A percentile compares a stretch with the other conserved stretches of the same genome.
Evolutionary conservation across 2,888 invertebrate species (phyloP).

Genomic region (Balanococcus diminutus): DNA sequence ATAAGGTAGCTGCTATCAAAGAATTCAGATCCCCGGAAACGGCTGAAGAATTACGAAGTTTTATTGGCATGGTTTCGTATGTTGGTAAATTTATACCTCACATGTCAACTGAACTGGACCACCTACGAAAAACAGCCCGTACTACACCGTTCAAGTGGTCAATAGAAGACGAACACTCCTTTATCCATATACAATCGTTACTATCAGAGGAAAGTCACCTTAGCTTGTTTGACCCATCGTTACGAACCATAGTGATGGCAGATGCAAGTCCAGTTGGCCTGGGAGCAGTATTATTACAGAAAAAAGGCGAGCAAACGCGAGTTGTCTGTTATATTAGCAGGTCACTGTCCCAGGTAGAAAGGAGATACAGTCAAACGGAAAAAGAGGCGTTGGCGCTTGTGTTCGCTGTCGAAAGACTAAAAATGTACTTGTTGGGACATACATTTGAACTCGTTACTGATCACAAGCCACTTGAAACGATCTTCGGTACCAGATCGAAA

Average conservation of each 20-base stretch:
- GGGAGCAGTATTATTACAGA: conserved; percentile 24
- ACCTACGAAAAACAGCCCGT: too few relatives aligned
- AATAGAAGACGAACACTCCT: too few relatives aligned
- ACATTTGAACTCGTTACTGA: conserved; percentile 30
- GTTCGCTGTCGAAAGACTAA: not conserved
- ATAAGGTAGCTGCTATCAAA: too few relatives aligned
- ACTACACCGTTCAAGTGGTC: too few relatives aligned
- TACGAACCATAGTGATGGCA: conserved; percentile 30
- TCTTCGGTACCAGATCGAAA: conserved; percentile 27
- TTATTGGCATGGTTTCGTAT: too few relatives aligned
- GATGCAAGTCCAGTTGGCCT: conserved; percentile 36
- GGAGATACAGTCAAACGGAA: conserved; percentile 34
- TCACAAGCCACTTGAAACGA: conserved; percentile 38
- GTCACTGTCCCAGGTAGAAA: not conserved
- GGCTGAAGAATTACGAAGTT: too few relatives aligned
- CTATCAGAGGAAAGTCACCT: not conserved
- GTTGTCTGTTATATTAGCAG: conserved; percentile 37
- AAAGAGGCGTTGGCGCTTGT: too few relatives aligned
- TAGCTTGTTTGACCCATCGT: not conserved
- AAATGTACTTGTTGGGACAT: conserved; percentile 38
- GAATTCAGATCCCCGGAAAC: too few relatives aligned
- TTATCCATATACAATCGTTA: not conserved
- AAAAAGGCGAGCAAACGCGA: not conserved
- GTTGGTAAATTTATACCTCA: too few relatives aligned
- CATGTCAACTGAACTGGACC: too few relatives aligned